Base-by-base conservation (phyloP, 1,140 invertebrate species). In the Meteorus sp. region DNA sequence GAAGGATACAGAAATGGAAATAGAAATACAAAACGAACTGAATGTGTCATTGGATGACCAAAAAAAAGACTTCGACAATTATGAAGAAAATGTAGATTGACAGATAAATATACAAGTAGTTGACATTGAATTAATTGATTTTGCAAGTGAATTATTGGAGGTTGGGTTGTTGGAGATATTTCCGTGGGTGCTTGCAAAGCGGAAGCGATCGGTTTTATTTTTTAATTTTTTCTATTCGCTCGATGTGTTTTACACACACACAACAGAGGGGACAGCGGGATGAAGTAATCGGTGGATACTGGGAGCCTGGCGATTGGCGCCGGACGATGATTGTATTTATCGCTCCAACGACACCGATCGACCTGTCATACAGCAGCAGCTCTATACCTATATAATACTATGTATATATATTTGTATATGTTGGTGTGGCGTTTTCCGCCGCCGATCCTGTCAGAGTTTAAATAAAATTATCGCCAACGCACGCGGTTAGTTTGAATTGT, bases 321-420 rank as follows among this genome's bases (percentile, higher is more conserved):
- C 50, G 19, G 33, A 33, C 56, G 45, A 62, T 62, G 43, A 62
- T 59, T 62, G 61, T 62, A 62, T 63, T 63, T 63, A 63, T 59
- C 47, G 53, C 43, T 43, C 48, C 20, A 41, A 23, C 41, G 44
- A 56, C 41, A 56, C 57, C 48, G 17, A 59, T 55, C 35, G 23
- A 44, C 53, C 52, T 45, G 33, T 20, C 43, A 19, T 43, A 35
- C 52, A n/a, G 17, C 13, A 19, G 17, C 13, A 5, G 6, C 7
- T 44, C 17, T 17, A 44, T 20, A 20, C 22, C 7, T 44, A 7
- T 0, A 44, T 19, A 23, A n/a, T 1, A 5, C 4, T 29, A 29
- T 29, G 29, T 33, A 11, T 7, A 33, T 33, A 11, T 33, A 33
- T 33, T 7, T 33, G 29, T 33, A 11, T 33, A 33, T 33, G 11